Conservation (phyloP, 1,140 invertebrate genomes). For the Ceratina calcarata region DNA sequence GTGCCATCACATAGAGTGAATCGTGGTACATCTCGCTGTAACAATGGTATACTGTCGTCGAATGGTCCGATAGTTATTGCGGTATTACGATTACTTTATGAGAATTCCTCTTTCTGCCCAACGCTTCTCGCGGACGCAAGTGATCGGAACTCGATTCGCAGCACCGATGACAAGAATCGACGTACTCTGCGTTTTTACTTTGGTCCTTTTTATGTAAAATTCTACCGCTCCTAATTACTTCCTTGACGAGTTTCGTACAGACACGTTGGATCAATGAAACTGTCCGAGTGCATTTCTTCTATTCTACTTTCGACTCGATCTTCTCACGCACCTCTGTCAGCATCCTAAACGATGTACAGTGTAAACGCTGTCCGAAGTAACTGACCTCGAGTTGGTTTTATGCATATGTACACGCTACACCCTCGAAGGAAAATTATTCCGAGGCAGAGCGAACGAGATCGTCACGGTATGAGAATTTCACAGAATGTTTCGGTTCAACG, state of each 20-base stretch:
- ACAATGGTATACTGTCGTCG: conserved; percentile 3
- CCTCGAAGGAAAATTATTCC: too few relatives aligned
- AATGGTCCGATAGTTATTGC: conserved; percentile 46
- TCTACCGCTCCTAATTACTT: too few relatives aligned
- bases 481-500: not conserved
- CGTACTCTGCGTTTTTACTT: conserved; percentile 16
- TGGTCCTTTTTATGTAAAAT: conserved; percentile 25
- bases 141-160: not conserved
- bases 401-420: too few relatives aligned
- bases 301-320: too few relatives aligned
- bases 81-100: conserved; percentile 29
- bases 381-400: too few relatives aligned
- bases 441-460: too few relatives aligned
- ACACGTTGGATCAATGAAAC: too few relatives aligned
- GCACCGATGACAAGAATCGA: not conserved
- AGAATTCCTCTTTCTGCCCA: not conserved
- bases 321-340: too few relatives aligned
- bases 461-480: not conserved
- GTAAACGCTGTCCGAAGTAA: too few relatives aligned
- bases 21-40: not conserved
- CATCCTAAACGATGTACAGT: too few relatives aligned
- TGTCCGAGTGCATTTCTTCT: too few relatives aligned
- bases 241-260: too few relatives aligned
- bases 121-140: not conserved
- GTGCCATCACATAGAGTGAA: not conserved